A percentile compares a stretch with the other conserved stretches of the same genome.
Evolutionary conservation across 2,888 invertebrate species (phyloP).

Genomic region (Netelia virgata): DNA sequence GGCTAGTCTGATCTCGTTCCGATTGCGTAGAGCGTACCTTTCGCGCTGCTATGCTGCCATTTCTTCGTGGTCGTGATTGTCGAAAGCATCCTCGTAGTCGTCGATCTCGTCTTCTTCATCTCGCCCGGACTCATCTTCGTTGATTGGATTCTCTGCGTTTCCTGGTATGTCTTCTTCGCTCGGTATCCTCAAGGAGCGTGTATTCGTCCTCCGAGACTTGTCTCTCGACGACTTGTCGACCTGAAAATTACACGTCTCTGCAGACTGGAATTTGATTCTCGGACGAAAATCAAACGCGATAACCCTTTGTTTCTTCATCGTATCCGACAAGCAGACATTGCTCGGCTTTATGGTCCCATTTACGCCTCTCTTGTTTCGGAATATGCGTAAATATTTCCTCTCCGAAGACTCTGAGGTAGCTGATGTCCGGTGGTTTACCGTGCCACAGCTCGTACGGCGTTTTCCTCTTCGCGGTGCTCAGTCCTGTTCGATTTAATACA

Average conservation of each 20-base stretch:
- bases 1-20: slow-evolving; percentile 30
- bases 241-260: slow-evolving; percentile 60
- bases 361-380: slow-evolving; percentile 51
- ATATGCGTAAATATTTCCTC: slow-evolving; percentile 47
- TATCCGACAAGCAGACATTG: slow-evolving; percentile 57
- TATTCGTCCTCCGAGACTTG: slow-evolving; percentile 21
- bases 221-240: slow-evolving; percentile 39
- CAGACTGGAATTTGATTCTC: slow-evolving; percentile 55
- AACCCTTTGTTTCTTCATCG: slow-evolving; percentile 61
- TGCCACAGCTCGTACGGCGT: slow-evolving; percentile 58
- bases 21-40: slow-evolving; percentile 35
- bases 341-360: slow-evolving; percentile 42
- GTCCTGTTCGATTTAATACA: slow-evolving; percentile 46
- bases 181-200: slow-evolving; percentile 35
- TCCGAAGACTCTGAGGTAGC: slow-evolving; percentile 45
- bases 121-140: background rate
- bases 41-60: slow-evolving; percentile 12
- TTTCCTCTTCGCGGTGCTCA: slow-evolving; percentile 22
- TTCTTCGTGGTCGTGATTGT: slow-evolving; percentile 7
- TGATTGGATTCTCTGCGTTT: slow-evolving; percentile 6
- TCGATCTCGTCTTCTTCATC: background rate
- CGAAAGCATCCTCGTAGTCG: slow-evolving; percentile 19
- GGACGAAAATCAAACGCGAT: slow-evolving; percentile 51
- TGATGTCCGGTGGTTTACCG: slow-evolving; percentile 22
- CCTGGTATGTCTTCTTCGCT: slow-evolving; percentile 2